Evolutionary conservation across 2,797 vertebrate species (phyloP), one percentile per base, ranked within the genome.

Genomic region (Fringilla coelebs): DNA sequence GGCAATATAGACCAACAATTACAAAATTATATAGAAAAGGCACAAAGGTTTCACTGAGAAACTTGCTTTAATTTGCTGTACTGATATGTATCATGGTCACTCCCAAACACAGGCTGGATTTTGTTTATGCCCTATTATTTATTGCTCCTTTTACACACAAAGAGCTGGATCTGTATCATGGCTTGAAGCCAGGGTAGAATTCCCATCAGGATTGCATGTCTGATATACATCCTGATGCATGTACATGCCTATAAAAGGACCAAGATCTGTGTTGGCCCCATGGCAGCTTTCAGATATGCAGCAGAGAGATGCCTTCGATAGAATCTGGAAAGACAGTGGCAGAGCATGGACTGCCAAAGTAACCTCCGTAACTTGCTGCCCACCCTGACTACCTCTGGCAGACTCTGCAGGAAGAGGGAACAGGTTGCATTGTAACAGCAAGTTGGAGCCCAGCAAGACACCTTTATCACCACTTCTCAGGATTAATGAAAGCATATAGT

Each of bases 231-330:
- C 61, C 70, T 26, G 13, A 24, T 51, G 28, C 17, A 73, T 3
- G 4, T 3, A 13, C 7, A 14, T 0, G 2, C 43, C 57, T 28
- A 43, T 5, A 48, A 48, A 55, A 80, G 31, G 31, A 49, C 36
- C 7, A 19, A 49, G 43, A 63, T 36, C 25, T 28, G 40, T n/a
- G 28, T 2, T 48, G 52, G 34, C 29, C 18, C 34, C 40, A 24
- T 2, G 10, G 36, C 29, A 91, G 21, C 15, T 73, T 60, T 61
- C 40, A 80, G 62, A 60, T 38, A 49, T 3, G 22, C 28, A 90
- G 17, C 11, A 41, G n/a, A 58, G 46, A 73, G 51, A 58, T 32
- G 26, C 20, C 20, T 79, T 68, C 8, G 1, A 61, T 8, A 49
- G 31, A 46, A 22, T 28, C 31, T 7, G 4, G 15, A 46, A 78